Evolutionary conservation across 2,888 invertebrate genomes (phyloP), one percentile per base, ranked within the genome.

Genomic region (Zygaena filipendulae): DNA sequence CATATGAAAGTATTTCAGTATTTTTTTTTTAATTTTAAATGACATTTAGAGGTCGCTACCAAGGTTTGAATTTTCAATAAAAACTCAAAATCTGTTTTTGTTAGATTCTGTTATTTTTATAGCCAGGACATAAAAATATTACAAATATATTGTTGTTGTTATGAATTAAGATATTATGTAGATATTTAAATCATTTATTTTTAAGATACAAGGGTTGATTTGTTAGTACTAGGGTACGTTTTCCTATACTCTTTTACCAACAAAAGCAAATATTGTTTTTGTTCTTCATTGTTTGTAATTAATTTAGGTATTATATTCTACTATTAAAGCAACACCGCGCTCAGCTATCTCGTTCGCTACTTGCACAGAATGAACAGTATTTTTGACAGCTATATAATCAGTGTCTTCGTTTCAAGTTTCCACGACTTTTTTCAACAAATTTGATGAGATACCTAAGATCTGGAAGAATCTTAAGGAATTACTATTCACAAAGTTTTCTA

Each of bases 201-300:
- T 16, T 16, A 16, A 16, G 16, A 16, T 16, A 16, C 16, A 16
- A 16, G 16, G 16, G 16, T 16, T 16, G 16, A 16, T 7, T 16
- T 16, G 16, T 16, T 16, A 38, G 29, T 33, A 36, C 19, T 21
- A 8, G 29, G 33, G 13, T 29, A 23, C 11, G 29, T 32, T 25
- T 33, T 28, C 10, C 32, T 34, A 24, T 21, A 29, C 11, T 30
- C 18, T 32, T 39, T 39, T 14, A 39, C 33, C 11, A 39, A 21
- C 20, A 36, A 37, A 32, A 39, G 35, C 12, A 39, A 24, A 25
- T 31, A 37, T 33, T 39, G 39, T 23, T 39, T 33, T 32, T 38
- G 32, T 29, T 38, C 32, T 27, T 33, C 33, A 32, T 35, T 32
- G 3, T 11, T 29, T 4, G 35, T 37, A 13, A 37, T 33, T 26